Conservation (phyloP, 2,797 vertebrate genomes). For the Heliangelus exortis region DNA sequence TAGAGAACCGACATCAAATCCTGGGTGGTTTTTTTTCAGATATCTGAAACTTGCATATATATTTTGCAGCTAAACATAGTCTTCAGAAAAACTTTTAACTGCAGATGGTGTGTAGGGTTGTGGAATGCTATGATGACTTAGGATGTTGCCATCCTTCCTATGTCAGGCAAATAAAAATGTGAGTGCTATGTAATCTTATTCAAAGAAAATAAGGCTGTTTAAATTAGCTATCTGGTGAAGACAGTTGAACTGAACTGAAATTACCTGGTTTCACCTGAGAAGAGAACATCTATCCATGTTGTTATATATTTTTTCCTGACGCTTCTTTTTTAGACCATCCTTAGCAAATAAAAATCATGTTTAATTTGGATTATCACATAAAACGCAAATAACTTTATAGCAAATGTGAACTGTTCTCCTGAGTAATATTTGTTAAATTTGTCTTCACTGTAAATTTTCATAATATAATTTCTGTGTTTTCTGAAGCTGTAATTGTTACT, state of each 20-base stretch:
- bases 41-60: background rate
- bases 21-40: background rate
- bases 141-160: background rate
- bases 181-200: background rate
- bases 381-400: background rate
- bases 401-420: background rate
- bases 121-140: background rate
- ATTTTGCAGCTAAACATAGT: background rate
- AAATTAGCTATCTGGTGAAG: background rate
- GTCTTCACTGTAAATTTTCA: background rate
- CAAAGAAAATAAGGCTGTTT: background rate
- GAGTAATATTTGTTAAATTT: background rate
- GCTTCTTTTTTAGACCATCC: rapidly evolving
- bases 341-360: background rate
- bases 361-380: background rate
- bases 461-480: background rate
- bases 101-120: background rate
- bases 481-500: background rate
- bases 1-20: background rate
- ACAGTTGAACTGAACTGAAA: background rate
- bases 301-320: background rate
- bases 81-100: background rate
- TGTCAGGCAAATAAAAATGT: background rate
- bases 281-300: background rate
- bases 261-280: background rate